Base-by-base conservation (phyloP, 2,797 vertebrate species). In the Merluccius polli region DNA sequence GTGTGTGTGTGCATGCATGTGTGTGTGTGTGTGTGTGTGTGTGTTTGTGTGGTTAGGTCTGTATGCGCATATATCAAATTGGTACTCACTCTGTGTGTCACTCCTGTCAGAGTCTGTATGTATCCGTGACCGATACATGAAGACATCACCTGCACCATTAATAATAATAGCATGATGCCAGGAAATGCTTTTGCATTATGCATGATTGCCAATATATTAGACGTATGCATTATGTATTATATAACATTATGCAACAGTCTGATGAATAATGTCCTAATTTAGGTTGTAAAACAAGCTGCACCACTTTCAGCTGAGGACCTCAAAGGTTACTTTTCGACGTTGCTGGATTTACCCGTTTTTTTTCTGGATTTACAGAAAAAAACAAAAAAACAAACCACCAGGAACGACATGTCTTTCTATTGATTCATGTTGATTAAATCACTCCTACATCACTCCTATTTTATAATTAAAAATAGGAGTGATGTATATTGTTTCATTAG, bases 401-500 rank as follows among this genome's bases (percentile, higher is more conserved):
- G 2, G 16, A 15, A 48, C 44, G 6, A 5, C 13, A 18, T 5
- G 1, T 44, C 41, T 18, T 48, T 48, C 16, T 48, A 48, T 48
- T 48, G 18, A 18, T 48, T 48, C 44, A 48, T 6, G 44, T 48
- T 21, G 44, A 67, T 29, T 67, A 29, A 27, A 67, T n/a, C n/a
- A n/a, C n/a, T n/a, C n/a, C n/a, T n/a, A n/a, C n/a, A n/a, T n/a
- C n/a, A n/a, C n/a, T n/a, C n/a, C n/a, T n/a, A n/a, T n/a, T n/a
- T n/a, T n/a, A 29, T 24, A 24, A 84, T 87, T 33, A 78, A 6
- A 52, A 48, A 38, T 63, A 33, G 10, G 16, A n/a, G 69, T 44
- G 2, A 48, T 82, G 86, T 84, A 87, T 88, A 86, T 87, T 84
- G 90, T 91, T 90, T 90, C 88, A 91, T 92, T 86, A 79, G 78